Evolutionary conservation across 2,797 vertebrate species (phyloP).

Genomic region (Macropus fuliginosus): DNA sequence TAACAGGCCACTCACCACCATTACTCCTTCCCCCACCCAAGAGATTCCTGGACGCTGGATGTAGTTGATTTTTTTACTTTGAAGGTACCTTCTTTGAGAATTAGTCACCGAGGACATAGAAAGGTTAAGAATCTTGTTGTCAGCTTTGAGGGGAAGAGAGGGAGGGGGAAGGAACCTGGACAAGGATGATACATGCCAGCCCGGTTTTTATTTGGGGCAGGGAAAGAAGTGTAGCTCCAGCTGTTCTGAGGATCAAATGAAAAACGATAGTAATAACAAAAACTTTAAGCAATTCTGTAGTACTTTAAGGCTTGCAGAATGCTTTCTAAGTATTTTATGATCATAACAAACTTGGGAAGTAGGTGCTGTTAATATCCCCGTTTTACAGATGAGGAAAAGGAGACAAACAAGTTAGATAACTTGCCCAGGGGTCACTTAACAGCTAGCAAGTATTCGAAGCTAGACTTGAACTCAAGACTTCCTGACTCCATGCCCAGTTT

Average conservation of each 20-base stretch:
- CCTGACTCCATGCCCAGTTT: background rate
- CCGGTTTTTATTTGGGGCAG: fast-evolving
- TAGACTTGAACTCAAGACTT: background rate
- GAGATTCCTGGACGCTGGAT: background rate
- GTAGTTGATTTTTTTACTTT: background rate
- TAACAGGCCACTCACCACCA: background rate
- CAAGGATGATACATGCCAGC: fast-evolving
- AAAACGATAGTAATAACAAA: background rate
- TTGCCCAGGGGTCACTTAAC: background rate
- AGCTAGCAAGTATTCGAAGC: background rate
- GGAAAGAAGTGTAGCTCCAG: no score
- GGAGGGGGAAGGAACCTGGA: background rate
- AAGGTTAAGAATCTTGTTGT: fast-evolving
- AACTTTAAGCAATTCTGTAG: background rate
- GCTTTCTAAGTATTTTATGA: background rate
- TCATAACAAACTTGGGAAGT: background rate
- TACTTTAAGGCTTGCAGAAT: background rate
- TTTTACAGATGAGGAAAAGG: background rate
- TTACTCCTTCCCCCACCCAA: background rate
- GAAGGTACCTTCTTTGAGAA: background rate
- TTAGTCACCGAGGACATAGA: background rate
- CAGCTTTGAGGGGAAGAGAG: background rate
- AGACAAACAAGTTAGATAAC: background rate
- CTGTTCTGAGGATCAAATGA: background rate
- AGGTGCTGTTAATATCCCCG: background rate